phyloP scores from a whole-genome alignment of 2,797 vertebrate species.

The Gymnoscopelus braueri region DNA sequence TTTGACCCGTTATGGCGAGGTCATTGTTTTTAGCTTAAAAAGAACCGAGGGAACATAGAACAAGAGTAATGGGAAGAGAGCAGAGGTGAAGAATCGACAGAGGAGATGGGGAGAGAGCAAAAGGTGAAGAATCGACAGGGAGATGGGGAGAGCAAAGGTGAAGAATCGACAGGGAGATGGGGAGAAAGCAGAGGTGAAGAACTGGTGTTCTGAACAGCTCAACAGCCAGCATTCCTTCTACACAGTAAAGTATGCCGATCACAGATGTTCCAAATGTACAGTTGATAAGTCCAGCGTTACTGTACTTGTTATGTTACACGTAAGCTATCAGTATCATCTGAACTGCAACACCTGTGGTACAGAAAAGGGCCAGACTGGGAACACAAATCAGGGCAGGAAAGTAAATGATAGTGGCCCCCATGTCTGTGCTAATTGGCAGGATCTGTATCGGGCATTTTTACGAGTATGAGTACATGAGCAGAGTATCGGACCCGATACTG shows the following conservation, averaged over 20 bases:
- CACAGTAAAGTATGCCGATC: conserved; percentile 4
- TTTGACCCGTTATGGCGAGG: conserved; percentile 39
- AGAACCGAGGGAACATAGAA: background rate
- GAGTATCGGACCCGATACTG: no score
- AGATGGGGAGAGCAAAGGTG: no score
- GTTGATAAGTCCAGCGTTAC: background rate
- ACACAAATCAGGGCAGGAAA: no score
- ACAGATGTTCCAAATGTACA: background rate
- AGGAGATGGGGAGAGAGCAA: background rate
- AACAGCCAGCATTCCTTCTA: conserved; percentile 12
- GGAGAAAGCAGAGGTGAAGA: background rate
- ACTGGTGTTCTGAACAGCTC: conserved; percentile 24
- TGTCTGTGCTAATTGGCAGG: no score
- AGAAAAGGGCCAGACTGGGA: background rate
- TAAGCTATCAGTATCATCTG: conserved; percentile 18
- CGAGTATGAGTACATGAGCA: no score
- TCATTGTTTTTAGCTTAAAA: conserved; percentile 25
- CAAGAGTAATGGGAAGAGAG: no score
- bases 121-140: background rate
- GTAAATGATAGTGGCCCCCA: no score
- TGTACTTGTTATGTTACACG: conserved; percentile 12
- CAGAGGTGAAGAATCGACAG: background rate
- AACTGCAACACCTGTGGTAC: conserved; percentile 1
- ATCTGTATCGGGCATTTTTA: no score
- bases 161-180: conserved; percentile 2